Percentiles rank a stretch among this genome's conserved stretches.
phyloP scores from a whole-genome alignment of 2,113 vertebrate genomes.

The Dryoscopus gambensis region DNA sequence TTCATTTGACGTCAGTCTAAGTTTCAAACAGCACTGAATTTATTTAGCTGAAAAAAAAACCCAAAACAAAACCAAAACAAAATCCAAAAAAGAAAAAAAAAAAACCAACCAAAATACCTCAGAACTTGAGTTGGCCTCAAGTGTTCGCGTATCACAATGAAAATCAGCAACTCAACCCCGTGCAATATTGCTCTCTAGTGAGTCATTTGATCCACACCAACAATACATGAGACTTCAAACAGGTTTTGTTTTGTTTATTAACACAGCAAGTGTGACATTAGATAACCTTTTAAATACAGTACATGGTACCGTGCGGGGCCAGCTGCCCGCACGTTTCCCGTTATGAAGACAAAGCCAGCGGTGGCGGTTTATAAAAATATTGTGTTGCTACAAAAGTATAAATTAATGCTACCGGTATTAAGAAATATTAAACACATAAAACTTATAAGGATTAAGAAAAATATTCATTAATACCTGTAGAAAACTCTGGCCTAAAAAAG shows the following conservation, averaged over 20 bases:
- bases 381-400: slow-evolving; percentile 99
- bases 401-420: slow-evolving; percentile 99
- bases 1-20: slow-evolving; percentile 71
- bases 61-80: slow-evolving; percentile 1
- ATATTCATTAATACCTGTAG: slow-evolving; percentile 88
- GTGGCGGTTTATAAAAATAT: slow-evolving; percentile 98
- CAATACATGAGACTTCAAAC: slow-evolving; percentile 65
- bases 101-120: background rate
- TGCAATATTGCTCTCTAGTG: slow-evolving; percentile 68
- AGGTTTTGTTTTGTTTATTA: slow-evolving; percentile 80
- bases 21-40: slow-evolving; percentile 72
- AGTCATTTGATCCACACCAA: slow-evolving; percentile 59
- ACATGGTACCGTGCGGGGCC: slow-evolving; percentile 83
- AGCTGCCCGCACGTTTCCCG: slow-evolving; percentile 77
- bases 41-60: slow-evolving; percentile 63
- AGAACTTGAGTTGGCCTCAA: slow-evolving; percentile 71
- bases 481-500: slow-evolving; percentile 86
- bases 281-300: slow-evolving; percentile 89
- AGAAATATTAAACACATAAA: slow-evolving; percentile 88
- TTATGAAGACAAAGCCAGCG: slow-evolving; percentile 84
- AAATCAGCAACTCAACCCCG: slow-evolving; percentile 72
- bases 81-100: slow-evolving; percentile 49
- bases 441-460: slow-evolving; percentile 87
- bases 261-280: slow-evolving; percentile 95
- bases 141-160: slow-evolving; percentile 60